Evolutionary conservation across 2,888 invertebrate species (phyloP).

Genomic region (Rhingia campestris): DNA sequence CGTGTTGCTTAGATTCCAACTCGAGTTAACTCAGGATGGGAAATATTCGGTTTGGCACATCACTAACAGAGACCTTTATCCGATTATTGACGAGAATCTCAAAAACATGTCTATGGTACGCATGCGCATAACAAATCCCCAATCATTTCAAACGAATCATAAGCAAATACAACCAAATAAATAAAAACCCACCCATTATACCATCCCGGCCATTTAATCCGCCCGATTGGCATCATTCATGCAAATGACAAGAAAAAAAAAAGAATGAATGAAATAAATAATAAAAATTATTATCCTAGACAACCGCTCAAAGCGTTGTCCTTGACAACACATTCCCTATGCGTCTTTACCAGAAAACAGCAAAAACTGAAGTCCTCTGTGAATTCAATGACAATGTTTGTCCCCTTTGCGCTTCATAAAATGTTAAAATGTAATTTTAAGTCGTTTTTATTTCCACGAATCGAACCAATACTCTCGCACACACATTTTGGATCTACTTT

Average conservation of each 20-base stretch:
- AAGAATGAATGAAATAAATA: conserved; percentile 25
- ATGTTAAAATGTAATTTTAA: conserved; percentile 57
- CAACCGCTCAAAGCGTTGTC: conserved; percentile 26
- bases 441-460: conserved; percentile 36
- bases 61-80: no score
- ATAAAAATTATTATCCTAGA: conserved; percentile 49
- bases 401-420: conserved; percentile 42
- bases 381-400: conserved; percentile 25
- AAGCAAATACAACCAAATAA: not conserved
- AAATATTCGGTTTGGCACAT: no score
- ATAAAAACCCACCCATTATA: not conserved
- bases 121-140: no score
- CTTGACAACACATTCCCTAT: conserved; percentile 27
- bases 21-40: no score
- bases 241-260: conserved; percentile 32
- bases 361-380: not conserved
- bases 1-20: no score
- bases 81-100: no score
- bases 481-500: not conserved
- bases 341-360: not conserved
- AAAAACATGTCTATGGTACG: no score
- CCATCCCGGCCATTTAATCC: conserved; percentile 24
- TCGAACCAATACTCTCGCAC: conserved; percentile 2
- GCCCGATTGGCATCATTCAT: conserved; percentile 51
- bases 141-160: not conserved